A percentile compares a stretch with the other conserved stretches of the same genome.
These are phyloP conservation scores for Tipula confusa DNA, from an alignment of 2,888 invertebrate species.

Conservation along the genomic window DNA sequence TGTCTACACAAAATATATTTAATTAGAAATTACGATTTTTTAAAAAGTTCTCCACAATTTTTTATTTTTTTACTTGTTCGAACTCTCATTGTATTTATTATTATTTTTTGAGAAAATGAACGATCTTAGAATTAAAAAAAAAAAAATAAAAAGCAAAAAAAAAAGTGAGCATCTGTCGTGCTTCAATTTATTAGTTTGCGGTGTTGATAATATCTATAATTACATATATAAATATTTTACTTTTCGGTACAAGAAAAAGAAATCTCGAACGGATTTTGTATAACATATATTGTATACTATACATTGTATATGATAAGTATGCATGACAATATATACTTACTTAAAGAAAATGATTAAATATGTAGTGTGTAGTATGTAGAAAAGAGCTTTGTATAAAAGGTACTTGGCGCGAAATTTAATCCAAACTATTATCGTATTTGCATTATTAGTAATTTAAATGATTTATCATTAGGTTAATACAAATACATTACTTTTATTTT, in stretches of 20 bases:
- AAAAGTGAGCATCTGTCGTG: background rate
- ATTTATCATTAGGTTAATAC: background rate
- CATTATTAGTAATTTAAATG: background rate
- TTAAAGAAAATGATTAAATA: background rate
- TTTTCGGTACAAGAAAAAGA: background rate
- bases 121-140: background rate
- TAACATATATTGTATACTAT: background rate
- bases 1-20: background rate
- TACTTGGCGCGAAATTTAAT: background rate
- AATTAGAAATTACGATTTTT: background rate
- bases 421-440: background rate
- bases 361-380: too few relatives aligned
- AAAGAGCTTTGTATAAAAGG: background rate
- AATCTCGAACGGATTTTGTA: background rate
- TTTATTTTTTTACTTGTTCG: background rate
- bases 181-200: constrained; percentile 4
- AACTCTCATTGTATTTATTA: background rate
- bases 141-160: too few relatives aligned
- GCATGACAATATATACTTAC: background rate
- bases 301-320: background rate
- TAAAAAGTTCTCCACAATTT: background rate
- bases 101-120: background rate
- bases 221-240: background rate
- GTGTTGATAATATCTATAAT: background rate
- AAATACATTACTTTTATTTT: background rate